A percentile compares a stretch with the other conserved stretches of the same genome.
Evolutionary conservation across 2,888 invertebrate species (phyloP).

Genomic region (Geophilus truncorum): DNA sequence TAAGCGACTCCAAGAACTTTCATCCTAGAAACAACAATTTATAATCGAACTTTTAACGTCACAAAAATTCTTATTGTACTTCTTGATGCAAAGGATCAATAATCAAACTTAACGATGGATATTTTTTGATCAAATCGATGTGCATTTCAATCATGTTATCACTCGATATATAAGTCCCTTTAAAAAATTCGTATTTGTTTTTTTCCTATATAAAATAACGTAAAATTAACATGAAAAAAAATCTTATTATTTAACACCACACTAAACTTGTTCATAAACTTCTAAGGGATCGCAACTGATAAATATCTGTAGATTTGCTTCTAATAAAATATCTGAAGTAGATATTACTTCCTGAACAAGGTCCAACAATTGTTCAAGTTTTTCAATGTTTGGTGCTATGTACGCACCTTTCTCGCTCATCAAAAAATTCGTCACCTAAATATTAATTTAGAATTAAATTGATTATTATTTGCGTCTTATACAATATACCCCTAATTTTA

Average conservation of each 20-base stretch:
- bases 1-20: not conserved
- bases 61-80: not conserved
- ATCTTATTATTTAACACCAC: not conserved
- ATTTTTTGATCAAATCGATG: not conserved
- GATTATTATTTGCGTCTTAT: not conserved
- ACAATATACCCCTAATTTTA: not conserved
- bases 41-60: not conserved
- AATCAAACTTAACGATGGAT: not conserved
- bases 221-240: not conserved
- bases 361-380: not conserved
- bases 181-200: not conserved
- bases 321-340: not conserved
- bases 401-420: not conserved
- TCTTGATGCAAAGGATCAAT: not conserved
- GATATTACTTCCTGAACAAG: not conserved
- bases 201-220: not conserved
- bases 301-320: not conserved
- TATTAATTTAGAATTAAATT: not conserved
- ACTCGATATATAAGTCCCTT: not conserved
- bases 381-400: not conserved
- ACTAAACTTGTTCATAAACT: not conserved
- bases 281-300: not conserved
- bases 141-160: not conserved
- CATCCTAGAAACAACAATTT: not conserved
- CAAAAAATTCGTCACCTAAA: not conserved